Percentiles rank a stretch among this genome's conserved stretches.
These are phyloP conservation scores for Limnephilus lunatus DNA, from an alignment of 2,888 invertebrate genomes.

Conservation along the genomic window DNA sequence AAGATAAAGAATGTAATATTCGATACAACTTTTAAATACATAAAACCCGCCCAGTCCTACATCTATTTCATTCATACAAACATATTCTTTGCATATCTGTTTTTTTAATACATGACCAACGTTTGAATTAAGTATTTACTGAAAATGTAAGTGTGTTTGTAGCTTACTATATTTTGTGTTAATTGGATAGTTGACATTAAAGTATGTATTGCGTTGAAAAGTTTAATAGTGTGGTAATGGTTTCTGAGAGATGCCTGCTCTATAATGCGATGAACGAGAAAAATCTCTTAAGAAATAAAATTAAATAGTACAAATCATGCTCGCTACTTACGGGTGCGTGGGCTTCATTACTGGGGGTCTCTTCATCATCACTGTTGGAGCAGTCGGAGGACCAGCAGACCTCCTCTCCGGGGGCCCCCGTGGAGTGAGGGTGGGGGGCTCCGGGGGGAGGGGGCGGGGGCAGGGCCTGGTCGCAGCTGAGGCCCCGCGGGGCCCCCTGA, in stretches of 20 bases:
- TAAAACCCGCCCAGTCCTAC: no score
- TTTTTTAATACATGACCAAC: no score
- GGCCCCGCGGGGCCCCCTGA: constrained; percentile 54
- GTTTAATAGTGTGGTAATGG: not conserved
- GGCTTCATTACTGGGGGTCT: constrained; percentile 82
- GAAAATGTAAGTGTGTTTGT: no score
- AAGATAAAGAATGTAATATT: no score
- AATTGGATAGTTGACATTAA: not conserved
- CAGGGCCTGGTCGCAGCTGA: constrained; percentile 65
- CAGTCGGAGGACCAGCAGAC: constrained; percentile 94
- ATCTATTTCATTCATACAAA: no score
- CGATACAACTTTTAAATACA: no score
- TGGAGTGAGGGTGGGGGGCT: constrained; percentile 69
- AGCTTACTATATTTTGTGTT: no score
- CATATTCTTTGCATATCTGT: no score
- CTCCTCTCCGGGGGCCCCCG: constrained; percentile 78
- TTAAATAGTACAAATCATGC: constrained; percentile 12
- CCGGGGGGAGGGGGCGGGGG: constrained; percentile 67
- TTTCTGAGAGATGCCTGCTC: not conserved
- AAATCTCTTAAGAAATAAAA: constrained; percentile 33
- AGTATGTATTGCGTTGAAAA: not conserved
- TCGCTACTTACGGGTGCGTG: constrained; percentile 74
- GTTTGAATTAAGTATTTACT: no score
- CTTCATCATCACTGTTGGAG: constrained; percentile 93
- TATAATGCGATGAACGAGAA: not conserved